Conservation (phyloP, 2,113 vertebrate species). For the Madoqua kirkii region DNA sequence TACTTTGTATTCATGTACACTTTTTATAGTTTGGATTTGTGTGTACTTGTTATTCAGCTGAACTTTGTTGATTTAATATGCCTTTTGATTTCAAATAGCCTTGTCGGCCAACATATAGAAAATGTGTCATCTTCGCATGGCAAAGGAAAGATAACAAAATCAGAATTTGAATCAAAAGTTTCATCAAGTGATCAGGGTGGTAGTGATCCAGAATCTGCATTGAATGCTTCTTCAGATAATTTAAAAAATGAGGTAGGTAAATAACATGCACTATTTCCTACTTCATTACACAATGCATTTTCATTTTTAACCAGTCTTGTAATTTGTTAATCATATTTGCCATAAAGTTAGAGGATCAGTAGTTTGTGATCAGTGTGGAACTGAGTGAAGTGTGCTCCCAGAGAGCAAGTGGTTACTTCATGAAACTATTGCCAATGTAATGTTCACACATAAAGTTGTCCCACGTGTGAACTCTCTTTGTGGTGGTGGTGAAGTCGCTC, state of each 20-base stretch:
- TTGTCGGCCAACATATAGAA: conserved; percentile 84
- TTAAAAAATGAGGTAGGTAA: conserved; percentile 82
- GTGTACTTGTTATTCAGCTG: background rate
- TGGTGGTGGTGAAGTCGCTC: no score
- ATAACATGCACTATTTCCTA: background rate
- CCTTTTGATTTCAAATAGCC: conserved; percentile 77
- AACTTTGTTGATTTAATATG: conserved; percentile 53
- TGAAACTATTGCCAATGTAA: background rate
- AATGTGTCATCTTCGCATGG: conserved; percentile 82
- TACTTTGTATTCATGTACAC: background rate
- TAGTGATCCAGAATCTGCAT: conserved; percentile 75
- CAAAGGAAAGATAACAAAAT: conserved; percentile 83
- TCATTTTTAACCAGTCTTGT: background rate
- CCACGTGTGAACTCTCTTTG: background rate
- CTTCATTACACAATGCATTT: background rate
- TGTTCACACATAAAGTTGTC: background rate
- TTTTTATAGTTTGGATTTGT: background rate
- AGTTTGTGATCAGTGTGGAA: background rate
- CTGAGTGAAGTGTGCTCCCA: background rate
- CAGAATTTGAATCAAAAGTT: conserved; percentile 81
- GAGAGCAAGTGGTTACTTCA: background rate
- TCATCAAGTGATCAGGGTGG: conserved; percentile 70
- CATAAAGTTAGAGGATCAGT: background rate
- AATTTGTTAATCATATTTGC: background rate
- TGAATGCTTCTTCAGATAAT: conserved; percentile 82